phyloP scores from a whole-genome alignment of 2,888 invertebrate genomes.

The Apotomis capreana region DNA sequence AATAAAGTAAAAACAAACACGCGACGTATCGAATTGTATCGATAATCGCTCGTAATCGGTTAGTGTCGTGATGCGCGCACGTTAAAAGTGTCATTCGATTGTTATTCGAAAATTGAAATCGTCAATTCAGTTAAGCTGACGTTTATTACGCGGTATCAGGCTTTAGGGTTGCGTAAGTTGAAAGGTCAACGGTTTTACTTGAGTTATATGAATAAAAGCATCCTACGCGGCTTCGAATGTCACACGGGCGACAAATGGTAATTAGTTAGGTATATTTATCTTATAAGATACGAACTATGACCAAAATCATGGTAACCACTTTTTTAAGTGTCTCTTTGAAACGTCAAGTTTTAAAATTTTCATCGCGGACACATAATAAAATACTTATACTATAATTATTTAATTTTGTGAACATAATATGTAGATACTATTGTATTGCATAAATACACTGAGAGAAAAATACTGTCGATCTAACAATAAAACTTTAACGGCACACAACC shows the following conservation, averaged over 20 bases:
- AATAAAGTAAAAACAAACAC: slow-evolving; percentile 58
- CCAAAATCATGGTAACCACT: too few relatives aligned
- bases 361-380: too few relatives aligned
- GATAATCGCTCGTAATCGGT: slow-evolving; percentile 57
- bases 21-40: slow-evolving; percentile 70
- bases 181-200: slow-evolving; percentile 38
- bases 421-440: too few relatives aligned
- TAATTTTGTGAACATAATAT: too few relatives aligned
- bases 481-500: too few relatives aligned
- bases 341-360: too few relatives aligned
- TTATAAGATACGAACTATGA: neutral
- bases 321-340: too few relatives aligned
- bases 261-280: slow-evolving; percentile 23
- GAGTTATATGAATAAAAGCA: slow-evolving; percentile 32
- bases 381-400: too few relatives aligned
- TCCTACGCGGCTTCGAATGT: slow-evolving; percentile 21
- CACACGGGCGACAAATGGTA: neutral
- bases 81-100: slow-evolving; percentile 60
- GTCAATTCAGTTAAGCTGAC: slow-evolving; percentile 49
- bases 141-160: slow-evolving; percentile 43
- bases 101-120: slow-evolving; percentile 64
- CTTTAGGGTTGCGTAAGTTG: slow-evolving; percentile 35
- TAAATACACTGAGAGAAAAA: too few relatives aligned
- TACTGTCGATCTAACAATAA: too few relatives aligned
- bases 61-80: slow-evolving; percentile 64